phyloP scores from a whole-genome alignment of 2,888 invertebrate genomes.

The Volucella inanis region DNA sequence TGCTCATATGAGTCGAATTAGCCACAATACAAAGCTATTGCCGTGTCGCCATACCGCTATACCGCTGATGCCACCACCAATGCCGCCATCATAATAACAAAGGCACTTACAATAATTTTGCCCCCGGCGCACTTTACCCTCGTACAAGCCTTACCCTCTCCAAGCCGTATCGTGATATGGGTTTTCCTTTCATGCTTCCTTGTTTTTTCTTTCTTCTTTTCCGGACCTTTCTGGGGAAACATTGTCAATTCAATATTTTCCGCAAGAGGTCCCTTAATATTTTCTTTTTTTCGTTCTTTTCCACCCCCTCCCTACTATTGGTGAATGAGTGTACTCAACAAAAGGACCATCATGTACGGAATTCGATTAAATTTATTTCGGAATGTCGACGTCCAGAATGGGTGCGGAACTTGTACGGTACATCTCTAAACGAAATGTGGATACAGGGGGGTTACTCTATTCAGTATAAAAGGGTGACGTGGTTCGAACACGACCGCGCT shows the following conservation, averaged over 20 bases:
- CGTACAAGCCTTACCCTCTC: not conserved
- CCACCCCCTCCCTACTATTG: not conserved
- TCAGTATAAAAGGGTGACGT: too few relatives aligned
- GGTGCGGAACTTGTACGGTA: conserved; percentile 4
- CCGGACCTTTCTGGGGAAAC: conserved; percentile 38
- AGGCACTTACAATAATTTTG: conserved; percentile 63
- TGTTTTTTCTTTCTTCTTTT: conserved; percentile 15
- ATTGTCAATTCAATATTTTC: conserved; percentile 72
- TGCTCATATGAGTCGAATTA: conserved; percentile 59
- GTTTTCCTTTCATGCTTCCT: conserved; percentile 30
- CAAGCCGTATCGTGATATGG: not conserved
- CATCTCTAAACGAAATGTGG: too few relatives aligned
- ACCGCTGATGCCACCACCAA: conserved; percentile 9
- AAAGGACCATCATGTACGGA: conserved; percentile 73
- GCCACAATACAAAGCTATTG: conserved; percentile 53
- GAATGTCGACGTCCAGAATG: conserved; percentile 61
- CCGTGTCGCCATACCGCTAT: conserved; percentile 3
- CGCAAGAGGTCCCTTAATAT: conserved; percentile 68
- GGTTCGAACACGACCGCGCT: conserved; percentile 28
- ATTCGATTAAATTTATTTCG: conserved; percentile 75
- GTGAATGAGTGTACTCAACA: conserved; percentile 62
- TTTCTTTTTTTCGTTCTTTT: conserved; percentile 33
- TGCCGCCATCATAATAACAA: conserved; percentile 47
- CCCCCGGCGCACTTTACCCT: conserved; percentile 50
- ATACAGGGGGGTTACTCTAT: too few relatives aligned